phyloP scores from a whole-genome alignment of 2,797 vertebrate genomes.

The Staurois parvus region DNA sequence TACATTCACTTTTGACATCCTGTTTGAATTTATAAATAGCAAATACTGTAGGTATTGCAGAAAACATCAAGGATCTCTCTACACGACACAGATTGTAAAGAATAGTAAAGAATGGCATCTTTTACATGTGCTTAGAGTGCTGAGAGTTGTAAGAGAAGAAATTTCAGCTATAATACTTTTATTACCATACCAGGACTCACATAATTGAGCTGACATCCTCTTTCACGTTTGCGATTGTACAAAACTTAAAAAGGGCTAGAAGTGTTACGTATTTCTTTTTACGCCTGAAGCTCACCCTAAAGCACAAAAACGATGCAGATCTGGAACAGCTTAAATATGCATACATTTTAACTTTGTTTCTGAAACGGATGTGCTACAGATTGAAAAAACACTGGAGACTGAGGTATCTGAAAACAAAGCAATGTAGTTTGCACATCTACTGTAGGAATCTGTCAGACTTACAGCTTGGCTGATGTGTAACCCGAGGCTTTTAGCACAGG shows the following conservation, averaged over 20 bases:
- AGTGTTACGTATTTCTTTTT: conserved; percentile 12
- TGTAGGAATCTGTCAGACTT: conserved; percentile 29
- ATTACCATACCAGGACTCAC: neutral
- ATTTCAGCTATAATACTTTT: conserved; percentile 20
- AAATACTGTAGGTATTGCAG: neutral
- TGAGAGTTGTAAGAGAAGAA: neutral
- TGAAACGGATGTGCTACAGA: conserved; percentile 31
- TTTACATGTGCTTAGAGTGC: conserved; percentile 9
- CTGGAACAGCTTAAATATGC: conserved; percentile 14
- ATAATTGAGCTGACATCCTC: neutral
- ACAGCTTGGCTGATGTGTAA: conserved; percentile 23
- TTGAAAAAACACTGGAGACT: conserved; percentile 31
- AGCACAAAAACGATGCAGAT: neutral
- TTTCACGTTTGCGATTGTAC: neutral
- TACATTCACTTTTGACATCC: conserved; percentile 54
- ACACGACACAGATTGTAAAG: neutral
- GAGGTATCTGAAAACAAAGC: conserved; percentile 24
- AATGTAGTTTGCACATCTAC: conserved; percentile 19
- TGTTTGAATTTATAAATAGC: conserved; percentile 21
- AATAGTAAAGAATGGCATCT: neutral
- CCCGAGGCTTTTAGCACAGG: neutral
- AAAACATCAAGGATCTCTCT: neutral
- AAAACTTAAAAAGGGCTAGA: neutral
- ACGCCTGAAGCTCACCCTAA: conserved; percentile 10
- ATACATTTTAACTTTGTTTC: conserved; percentile 23